Conservation (phyloP, 2,113 vertebrate species). For the Oreotragus oreotragus region DNA sequence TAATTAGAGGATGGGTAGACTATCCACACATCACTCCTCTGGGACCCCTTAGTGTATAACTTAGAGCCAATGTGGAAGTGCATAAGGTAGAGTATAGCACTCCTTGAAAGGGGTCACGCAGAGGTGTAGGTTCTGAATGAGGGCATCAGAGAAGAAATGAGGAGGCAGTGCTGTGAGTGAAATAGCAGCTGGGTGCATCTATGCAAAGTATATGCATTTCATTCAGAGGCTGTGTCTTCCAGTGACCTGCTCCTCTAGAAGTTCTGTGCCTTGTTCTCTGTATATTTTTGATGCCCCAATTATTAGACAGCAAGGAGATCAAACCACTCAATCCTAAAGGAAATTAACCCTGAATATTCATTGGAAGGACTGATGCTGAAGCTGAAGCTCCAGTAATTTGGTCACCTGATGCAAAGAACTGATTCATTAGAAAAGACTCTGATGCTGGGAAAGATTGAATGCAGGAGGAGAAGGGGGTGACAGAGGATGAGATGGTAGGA, state of each 20-base stretch:
- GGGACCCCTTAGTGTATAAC: background rate
- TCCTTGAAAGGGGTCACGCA: background rate
- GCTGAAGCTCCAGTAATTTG: background rate
- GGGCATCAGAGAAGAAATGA: background rate
- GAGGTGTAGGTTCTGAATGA: background rate
- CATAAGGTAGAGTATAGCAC: background rate
- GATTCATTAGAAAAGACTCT: background rate
- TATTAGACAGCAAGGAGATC: background rate
- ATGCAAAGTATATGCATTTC: background rate
- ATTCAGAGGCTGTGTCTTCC: background rate
- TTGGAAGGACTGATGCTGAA: background rate
- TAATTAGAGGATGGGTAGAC: background rate
- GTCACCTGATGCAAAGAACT: background rate
- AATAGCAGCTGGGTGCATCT: background rate
- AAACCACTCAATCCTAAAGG: background rate
- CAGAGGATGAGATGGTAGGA: background rate
- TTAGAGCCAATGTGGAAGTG: background rate
- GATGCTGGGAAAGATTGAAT: background rate
- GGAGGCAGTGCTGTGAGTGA: background rate
- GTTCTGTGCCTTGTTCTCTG: background rate
- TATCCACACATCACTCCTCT: background rate
- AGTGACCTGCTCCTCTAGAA: background rate
- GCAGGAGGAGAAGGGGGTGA: background rate
- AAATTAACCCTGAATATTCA: background rate
- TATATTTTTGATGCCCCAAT: background rate